phyloP scores from a whole-genome alignment of 1,140 invertebrate genomes.

The Parapsyche elsis region DNA sequence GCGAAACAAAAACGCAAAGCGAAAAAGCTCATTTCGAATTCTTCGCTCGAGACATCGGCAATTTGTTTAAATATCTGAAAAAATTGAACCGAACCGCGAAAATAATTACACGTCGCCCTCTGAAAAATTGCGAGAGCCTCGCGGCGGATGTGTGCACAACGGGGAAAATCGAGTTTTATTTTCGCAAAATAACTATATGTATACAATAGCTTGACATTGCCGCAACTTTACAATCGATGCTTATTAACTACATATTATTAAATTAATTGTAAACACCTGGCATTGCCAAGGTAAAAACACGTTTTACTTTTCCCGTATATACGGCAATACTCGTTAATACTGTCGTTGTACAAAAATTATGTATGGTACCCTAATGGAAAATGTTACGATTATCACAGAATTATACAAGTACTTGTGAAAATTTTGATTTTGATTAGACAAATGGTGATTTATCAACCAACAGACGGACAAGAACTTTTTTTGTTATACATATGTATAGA shows the following conservation, averaged over 20 bases:
- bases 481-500: too few relatives aligned
- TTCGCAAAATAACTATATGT: neutral
- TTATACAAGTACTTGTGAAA: too few relatives aligned
- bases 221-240: too few relatives aligned
- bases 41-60: neutral
- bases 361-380: too few relatives aligned
- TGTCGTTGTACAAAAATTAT: neutral
- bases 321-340: neutral
- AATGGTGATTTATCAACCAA: too few relatives aligned
- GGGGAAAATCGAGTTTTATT: neutral
- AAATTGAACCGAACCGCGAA: neutral
- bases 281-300: neutral
- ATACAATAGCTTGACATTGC: neutral
- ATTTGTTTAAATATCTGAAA: conserved; percentile 4
- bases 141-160: neutral
- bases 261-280: neutral
- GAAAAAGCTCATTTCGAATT: neutral
- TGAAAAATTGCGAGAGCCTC: conserved; percentile 1
- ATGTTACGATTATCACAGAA: too few relatives aligned
- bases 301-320: neutral
- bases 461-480: too few relatives aligned
- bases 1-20: neutral
- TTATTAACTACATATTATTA: neutral
- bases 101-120: conserved; percentile 4
- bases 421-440: too few relatives aligned